Percentiles rank a stretch among this genome's conserved stretches.
Evolutionary conservation across 2,888 invertebrate species (phyloP).

Genomic region (Dioctria linearis): DNA sequence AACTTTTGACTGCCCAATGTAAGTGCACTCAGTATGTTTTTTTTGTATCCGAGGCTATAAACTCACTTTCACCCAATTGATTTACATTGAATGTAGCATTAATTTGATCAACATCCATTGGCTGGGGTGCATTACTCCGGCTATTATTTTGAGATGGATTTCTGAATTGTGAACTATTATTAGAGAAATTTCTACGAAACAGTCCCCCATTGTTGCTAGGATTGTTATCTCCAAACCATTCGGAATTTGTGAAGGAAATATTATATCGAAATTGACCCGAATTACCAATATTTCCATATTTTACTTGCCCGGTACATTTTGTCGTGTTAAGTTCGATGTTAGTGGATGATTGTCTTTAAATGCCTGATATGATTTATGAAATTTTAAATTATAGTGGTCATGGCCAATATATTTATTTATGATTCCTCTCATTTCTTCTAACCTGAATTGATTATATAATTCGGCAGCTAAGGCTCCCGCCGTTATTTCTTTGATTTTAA

Average conservation of each 20-base stretch:
- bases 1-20: slow-evolving; percentile 1
- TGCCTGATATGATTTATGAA: background rate
- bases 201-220: background rate
- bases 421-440: background rate
- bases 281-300: background rate
- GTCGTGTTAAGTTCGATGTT: background rate
- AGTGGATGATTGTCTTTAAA: background rate
- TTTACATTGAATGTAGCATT: background rate
- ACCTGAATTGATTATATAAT: too few relatives aligned
- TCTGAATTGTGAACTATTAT: background rate
- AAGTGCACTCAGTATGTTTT: background rate
- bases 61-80: slow-evolving; percentile 7
- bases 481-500: too few relatives aligned
- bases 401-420: background rate
- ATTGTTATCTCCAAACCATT: background rate
- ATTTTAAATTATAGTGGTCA: background rate
- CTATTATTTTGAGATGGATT: background rate
- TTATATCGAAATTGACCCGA: too few relatives aligned
- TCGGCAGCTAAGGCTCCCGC: slow-evolving; percentile 10
- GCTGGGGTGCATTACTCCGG: background rate
- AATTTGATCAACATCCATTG: slow-evolving; percentile 16
- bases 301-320: slow-evolving; percentile 12
- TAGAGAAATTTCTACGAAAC: background rate
- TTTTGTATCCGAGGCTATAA: slow-evolving; percentile 15
- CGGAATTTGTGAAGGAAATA: background rate